These are phyloP conservation scores for Oopsacas minuta DNA, from an alignment of 37 sponge, comb jelly and placozoan species.

Conservation along the genomic window DNA sequence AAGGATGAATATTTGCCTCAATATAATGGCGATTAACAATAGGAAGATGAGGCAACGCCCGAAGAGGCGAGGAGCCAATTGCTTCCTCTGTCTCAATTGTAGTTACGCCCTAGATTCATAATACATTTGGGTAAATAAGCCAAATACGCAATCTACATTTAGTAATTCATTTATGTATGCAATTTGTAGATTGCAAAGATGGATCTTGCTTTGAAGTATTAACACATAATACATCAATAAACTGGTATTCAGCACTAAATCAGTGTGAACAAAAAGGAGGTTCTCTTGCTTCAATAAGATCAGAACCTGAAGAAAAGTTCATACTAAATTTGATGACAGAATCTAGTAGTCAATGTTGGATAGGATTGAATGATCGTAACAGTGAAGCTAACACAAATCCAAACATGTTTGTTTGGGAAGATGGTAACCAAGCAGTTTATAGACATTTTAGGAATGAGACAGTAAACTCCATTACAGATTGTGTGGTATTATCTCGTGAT, in stretches of 20 bases:
- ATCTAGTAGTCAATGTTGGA: not conserved
- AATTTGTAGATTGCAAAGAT: not conserved
- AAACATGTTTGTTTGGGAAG: not conserved
- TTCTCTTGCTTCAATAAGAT: not conserved
- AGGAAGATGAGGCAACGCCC: no score
- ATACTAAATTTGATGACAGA: not conserved
- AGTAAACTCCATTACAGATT: no score
- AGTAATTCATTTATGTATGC: no score
- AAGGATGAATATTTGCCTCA: no score
- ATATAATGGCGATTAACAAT: no score
- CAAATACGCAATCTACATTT: no score
- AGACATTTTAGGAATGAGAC: no score
- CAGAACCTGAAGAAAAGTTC: not conserved
- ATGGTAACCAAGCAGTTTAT: not conserved
- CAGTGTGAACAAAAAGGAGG: not conserved
- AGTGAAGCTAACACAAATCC: not conserved
- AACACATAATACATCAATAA: not conserved
- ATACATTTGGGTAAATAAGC: no score
- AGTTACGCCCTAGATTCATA: no score
- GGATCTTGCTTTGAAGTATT: not conserved
- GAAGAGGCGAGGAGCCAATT: no score
- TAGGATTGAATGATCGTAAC: not conserved
- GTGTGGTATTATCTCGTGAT: no score
- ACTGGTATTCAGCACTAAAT: not conserved
- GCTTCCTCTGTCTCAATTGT: no score